Evolutionary conservation across 2,888 invertebrate genomes (phyloP).

Genomic region (Nomada hirtipes): DNA sequence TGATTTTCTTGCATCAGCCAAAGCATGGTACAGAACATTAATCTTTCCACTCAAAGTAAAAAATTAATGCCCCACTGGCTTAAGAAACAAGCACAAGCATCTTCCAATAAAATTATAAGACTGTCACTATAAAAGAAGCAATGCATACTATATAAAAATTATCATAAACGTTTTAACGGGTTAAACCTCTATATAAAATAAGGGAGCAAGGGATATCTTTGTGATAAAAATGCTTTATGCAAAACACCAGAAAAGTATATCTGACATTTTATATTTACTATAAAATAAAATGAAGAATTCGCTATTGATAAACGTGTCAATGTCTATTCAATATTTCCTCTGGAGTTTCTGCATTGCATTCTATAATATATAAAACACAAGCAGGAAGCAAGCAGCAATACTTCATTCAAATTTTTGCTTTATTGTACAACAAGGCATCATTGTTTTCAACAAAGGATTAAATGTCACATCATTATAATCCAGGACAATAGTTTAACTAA

Average conservation of each 20-base stretch:
- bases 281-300: too few relatives aligned
- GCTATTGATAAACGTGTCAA: not conserved
- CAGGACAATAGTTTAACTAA: conserved; percentile 79
- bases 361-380: conserved; percentile 76
- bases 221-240: conserved; percentile 64
- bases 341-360: conserved; percentile 67
- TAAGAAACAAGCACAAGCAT: conserved; percentile 78
- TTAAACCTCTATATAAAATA: conserved; percentile 52
- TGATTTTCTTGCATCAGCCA: conserved; percentile 80
- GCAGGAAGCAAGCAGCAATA: conserved; percentile 81
- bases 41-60: conserved; percentile 74
- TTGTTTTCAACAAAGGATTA: conserved; percentile 82
- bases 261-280: not conserved
- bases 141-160: conserved; percentile 64
- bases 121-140: conserved; percentile 70
- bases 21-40: conserved; percentile 80
- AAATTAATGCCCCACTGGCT: conserved; percentile 72
- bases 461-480: conserved; percentile 80
- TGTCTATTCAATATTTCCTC: conserved; percentile 46
- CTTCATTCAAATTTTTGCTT: conserved; percentile 81
- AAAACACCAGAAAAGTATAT: conserved; percentile 63
- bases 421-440: conserved; percentile 83
- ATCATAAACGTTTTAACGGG: conserved; percentile 51
- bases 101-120: conserved; percentile 69
- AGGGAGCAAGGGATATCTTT: conserved; percentile 57